Base-by-base conservation (phyloP, 2,888 invertebrate species). In the Cantharis rufa region DNA sequence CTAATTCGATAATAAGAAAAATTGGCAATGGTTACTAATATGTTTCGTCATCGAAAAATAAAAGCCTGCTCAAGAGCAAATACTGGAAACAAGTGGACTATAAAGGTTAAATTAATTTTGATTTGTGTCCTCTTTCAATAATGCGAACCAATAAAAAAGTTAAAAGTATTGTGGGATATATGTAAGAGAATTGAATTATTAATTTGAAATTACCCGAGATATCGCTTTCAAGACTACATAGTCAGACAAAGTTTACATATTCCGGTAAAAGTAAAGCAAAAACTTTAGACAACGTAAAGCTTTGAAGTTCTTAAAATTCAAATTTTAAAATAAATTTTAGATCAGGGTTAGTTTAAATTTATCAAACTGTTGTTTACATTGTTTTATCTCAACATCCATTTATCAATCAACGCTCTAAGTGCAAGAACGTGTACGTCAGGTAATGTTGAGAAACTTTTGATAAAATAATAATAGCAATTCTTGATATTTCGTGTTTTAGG, bases 381-480 rank as follows among this genome's bases (percentile, higher is more conserved):
- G 74, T 74, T 74, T 74, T 72, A 76, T 68, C 69, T 70, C 28
- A 27, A 15, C 48, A 69, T 73, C 69, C 66, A 66, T 70, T 70
- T 73, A 74, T 77, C 74, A 70, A 77, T 77, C 69, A 61, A n/a
- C 27, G 18, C 32, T 66, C 66, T 78, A 75, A 78, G 78, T 78
- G 78, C 78, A 75, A 78, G 71, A 75, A n/a, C 78, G 64, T 78
- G 75, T 78, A 78, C 69, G 78, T 75, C 74, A 75, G 78, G 75
- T 78, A 70, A 70, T 75, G 71, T 69, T 77, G 21, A 48, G 18
- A 48, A 77, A 75, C 69, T 75, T 70, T 71, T 68, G 66, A 21
- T 15, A 24, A n/a, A 18, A 28, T 24, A 73, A 70, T 63, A 73
- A 74, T 24, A 62, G 64, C 28, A 61, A 73, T 32, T 64, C 62